Percentiles rank a stretch among this genome's conserved stretches.
Evolutionary conservation across 2,113 vertebrate genomes (phyloP).

Genomic region (Proteles cristata): DNA sequence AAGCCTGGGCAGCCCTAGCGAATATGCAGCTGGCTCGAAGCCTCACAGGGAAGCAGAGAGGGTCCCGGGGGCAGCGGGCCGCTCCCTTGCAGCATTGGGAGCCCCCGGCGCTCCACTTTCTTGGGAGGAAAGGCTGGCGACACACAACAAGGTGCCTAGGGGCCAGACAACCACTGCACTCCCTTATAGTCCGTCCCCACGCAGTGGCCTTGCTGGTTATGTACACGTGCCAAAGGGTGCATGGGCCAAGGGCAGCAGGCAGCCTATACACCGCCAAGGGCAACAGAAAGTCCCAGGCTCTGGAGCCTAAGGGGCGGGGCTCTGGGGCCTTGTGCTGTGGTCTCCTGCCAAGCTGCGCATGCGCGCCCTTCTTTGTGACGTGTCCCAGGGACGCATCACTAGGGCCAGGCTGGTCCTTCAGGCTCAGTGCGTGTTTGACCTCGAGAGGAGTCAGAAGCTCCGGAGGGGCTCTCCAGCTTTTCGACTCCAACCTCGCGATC

Average conservation of each 20-base stretch:
- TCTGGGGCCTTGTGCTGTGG: not conserved
- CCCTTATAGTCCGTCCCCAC: too few species aligned
- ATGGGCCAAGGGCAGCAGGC: too few species aligned
- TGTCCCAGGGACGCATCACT: rapidly evolving
- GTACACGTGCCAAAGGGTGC: too few species aligned
- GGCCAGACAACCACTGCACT: not conserved
- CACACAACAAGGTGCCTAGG: rapidly evolving
- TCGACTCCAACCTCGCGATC: rapidly evolving
- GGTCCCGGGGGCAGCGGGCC: rapidly evolving
- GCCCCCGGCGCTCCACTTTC: rapidly evolving
- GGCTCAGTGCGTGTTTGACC: not conserved
- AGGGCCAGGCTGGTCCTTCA: rapidly evolving
- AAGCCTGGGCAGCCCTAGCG: too few species aligned
- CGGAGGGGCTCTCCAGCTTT: not conserved
- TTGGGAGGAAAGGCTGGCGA: not conserved
- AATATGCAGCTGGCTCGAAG: too few species aligned
- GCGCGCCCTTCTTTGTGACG: rapidly evolving
- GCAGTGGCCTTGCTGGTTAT: not conserved
- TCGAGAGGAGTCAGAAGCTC: not conserved
- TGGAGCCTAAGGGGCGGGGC: not conserved
- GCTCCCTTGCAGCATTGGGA: too few species aligned
- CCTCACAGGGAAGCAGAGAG: not conserved
- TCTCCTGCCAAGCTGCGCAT: not conserved
- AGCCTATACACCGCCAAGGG: rapidly evolving
- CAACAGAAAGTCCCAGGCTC: rapidly evolving